Evolutionary conservation across 2,888 invertebrate species (phyloP).

Genomic region (Drosophila neoperkinsi): DNA sequence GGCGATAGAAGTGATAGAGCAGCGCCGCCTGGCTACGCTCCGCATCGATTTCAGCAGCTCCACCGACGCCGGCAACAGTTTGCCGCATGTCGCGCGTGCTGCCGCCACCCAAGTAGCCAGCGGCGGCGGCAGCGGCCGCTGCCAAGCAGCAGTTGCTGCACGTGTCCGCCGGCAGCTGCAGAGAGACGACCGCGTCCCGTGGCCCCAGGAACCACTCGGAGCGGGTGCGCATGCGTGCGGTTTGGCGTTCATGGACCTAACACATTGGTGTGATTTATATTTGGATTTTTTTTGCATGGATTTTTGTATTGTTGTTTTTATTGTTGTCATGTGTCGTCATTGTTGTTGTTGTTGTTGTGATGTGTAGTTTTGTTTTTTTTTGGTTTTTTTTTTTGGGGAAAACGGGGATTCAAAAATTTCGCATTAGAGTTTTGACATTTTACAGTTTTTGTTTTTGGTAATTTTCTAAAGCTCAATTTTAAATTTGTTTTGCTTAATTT

Average conservation of each 20-base stretch:
- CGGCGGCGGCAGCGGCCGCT: constrained; percentile 64
- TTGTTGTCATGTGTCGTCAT: constrained; percentile 42
- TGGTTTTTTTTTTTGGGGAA: constrained; percentile 46
- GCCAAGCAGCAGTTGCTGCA: constrained; percentile 83
- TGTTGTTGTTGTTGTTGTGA: constrained; percentile 41
- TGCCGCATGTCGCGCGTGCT: constrained; percentile 73
- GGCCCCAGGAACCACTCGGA: constrained; percentile 96
- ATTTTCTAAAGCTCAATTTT: constrained; percentile 28
- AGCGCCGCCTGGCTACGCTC: constrained; percentile 61
- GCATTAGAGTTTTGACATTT: constrained; percentile 70
- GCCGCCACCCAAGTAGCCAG: constrained; percentile 79
- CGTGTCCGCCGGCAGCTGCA: constrained; percentile 79
- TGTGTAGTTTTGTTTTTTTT: constrained; percentile 41
- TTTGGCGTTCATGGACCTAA: constrained; percentile 97
- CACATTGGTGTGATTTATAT: constrained; percentile 39
- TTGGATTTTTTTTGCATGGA: constrained; percentile 34
- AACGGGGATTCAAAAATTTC: constrained; percentile 76
- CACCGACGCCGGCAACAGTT: constrained; percentile 35
- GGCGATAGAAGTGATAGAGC: constrained; percentile 78
- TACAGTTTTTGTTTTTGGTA: constrained; percentile 25
- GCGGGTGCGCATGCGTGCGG: constrained; percentile 97
- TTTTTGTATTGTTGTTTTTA: constrained; percentile 32
- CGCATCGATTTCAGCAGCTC: constrained; percentile 39
- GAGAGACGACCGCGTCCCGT: constrained; percentile 79
- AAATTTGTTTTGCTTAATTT: constrained; percentile 27